phyloP scores from a whole-genome alignment of 1,140 invertebrate genomes.

The Eumaeus atala region DNA sequence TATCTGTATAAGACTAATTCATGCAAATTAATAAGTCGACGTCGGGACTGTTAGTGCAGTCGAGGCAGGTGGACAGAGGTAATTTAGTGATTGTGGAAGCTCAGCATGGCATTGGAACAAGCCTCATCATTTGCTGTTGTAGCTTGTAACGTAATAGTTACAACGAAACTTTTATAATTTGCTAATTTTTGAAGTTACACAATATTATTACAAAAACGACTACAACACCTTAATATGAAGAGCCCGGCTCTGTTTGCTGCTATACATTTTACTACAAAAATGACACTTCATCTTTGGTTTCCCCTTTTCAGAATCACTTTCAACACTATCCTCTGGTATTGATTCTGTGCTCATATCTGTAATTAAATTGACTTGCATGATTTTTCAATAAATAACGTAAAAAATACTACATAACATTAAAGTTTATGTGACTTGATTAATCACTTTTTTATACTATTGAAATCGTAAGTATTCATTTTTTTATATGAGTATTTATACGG shows the following conservation, averaged over 20 bases:
- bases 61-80: too few relatives aligned
- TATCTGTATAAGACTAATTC: too few relatives aligned
- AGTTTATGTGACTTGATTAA: too few relatives aligned
- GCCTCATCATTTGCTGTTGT: too few relatives aligned
- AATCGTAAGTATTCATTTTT: neutral
- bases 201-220: neutral
- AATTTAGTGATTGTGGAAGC: too few relatives aligned
- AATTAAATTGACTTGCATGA: neutral
- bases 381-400: neutral
- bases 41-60: too few relatives aligned
- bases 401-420: too few relatives aligned
- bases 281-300: constrained; percentile 62
- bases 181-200: neutral
- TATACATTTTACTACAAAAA: constrained; percentile 75
- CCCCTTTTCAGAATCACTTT: constrained; percentile 13
- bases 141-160: too few relatives aligned
- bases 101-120: too few relatives aligned
- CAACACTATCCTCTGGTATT: neutral
- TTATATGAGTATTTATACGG: too few relatives aligned
- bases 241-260: constrained; percentile 74
- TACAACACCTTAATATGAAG: constrained; percentile 70
- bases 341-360: neutral
- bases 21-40: too few relatives aligned
- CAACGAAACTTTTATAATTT: too few relatives aligned
- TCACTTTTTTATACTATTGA: neutral